These are phyloP conservation scores for Silurus asotus DNA, from an alignment of 2,113 vertebrate species.

Conservation along the genomic window DNA sequence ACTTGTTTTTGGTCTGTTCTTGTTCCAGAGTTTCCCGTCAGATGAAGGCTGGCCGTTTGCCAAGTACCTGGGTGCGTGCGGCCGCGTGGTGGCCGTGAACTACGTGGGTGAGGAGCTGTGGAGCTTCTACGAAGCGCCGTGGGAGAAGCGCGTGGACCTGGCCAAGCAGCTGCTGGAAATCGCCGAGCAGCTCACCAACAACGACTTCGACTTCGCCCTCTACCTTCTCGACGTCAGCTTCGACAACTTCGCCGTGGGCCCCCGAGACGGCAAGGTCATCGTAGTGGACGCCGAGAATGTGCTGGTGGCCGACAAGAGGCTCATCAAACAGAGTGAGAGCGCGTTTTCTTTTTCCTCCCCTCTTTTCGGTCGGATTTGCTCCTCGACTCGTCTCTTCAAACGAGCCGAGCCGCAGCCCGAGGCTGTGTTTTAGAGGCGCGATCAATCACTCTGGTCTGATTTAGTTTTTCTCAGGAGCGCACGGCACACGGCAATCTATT, in stretches of 20 bases:
- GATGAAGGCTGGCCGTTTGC: constrained; percentile 98
- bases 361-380: neutral
- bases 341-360: neutral
- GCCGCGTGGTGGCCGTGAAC: constrained; percentile 96
- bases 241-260: constrained; percentile 97
- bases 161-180: constrained; percentile 97
- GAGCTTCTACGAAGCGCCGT: constrained; percentile 93
- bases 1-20: too few species aligned
- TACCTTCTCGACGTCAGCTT: constrained; percentile 99
- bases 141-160: constrained; percentile 95
- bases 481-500: neutral
- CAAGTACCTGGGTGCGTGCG: constrained; percentile 96
- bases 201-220: constrained; percentile 98
- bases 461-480: neutral
- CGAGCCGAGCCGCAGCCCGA: neutral
- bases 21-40: constrained; percentile 90
- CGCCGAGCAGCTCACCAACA: constrained; percentile 98
- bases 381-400: neutral
- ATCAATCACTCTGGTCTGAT: constrained; percentile 15
- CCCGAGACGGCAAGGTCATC: constrained; percentile 94
- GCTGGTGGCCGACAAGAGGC: constrained; percentile 92
- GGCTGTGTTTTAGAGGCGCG: constrained; percentile 14
- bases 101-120: constrained; percentile 97
- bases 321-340: constrained; percentile 94
- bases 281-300: constrained; percentile 97